Evolutionary conservation across 2,797 vertebrate species (phyloP).

Genomic region (Phoebastria nigripes): DNA sequence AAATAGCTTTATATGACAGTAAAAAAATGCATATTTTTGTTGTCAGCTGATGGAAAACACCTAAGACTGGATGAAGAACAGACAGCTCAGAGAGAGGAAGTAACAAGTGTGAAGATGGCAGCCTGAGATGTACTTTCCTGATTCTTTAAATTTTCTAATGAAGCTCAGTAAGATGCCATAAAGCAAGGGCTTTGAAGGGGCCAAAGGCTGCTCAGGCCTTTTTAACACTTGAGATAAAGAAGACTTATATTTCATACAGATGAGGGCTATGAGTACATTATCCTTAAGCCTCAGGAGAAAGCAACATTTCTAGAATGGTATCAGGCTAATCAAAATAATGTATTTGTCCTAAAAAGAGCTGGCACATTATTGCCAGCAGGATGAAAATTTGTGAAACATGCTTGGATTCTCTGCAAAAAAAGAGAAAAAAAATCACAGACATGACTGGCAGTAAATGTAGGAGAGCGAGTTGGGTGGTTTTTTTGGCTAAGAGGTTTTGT

Average conservation of each 20-base stretch:
- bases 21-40: not conserved
- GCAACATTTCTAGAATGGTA: not conserved
- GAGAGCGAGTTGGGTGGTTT: not conserved
- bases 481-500: not conserved
- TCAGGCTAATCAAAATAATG: not conserved
- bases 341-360: constrained; percentile 7
- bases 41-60: not conserved
- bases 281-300: not conserved
- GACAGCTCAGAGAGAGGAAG: not conserved
- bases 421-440: not conserved
- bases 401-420: not conserved
- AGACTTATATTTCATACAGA: not conserved
- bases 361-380: constrained; percentile 19
- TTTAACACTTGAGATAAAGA: constrained; percentile 23
- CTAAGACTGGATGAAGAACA: not conserved
- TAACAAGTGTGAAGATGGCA: not conserved
- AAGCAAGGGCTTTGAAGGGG: not conserved
- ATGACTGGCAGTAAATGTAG: not conserved
- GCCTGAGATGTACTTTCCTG: not conserved
- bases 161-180: not conserved
- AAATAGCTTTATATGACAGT: not conserved
- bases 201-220: not conserved
- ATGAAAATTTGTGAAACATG: constrained; percentile 1
- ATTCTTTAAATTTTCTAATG: not conserved
- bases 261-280: not conserved